Evolutionary conservation across 2,113 vertebrate genomes (phyloP).

Genomic region (Pachycephala philippinensis): DNA sequence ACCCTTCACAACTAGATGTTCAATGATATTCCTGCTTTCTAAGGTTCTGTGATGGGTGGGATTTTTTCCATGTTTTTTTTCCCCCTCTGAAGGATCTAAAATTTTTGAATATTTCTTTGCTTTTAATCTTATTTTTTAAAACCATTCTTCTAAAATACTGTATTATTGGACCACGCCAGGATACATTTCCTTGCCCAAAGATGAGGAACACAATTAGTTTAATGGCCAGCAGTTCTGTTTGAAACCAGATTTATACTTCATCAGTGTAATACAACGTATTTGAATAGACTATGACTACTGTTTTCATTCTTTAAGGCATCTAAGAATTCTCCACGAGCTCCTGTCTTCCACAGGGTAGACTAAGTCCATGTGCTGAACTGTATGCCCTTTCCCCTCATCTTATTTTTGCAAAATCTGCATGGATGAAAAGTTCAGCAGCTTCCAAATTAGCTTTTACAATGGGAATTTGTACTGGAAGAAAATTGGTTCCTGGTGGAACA

Average conservation of each 20-base stretch:
- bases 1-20: neutral
- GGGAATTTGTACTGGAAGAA: neutral
- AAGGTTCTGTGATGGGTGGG: neutral
- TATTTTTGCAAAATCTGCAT: neutral
- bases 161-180: neutral
- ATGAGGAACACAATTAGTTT: neutral
- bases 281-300: neutral
- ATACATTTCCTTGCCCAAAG: neutral
- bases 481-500: neutral
- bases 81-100: neutral
- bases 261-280: neutral
- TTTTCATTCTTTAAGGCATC: neutral
- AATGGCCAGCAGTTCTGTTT: neutral
- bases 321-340: neutral
- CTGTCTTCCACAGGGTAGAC: neutral
- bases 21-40: neutral
- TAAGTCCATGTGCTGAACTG: neutral
- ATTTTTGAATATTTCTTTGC: neutral
- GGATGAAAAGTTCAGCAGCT: neutral
- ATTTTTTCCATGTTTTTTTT: rapidly evolving
- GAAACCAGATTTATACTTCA: neutral
- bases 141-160: neutral
- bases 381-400: neutral
- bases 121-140: neutral
- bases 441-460: neutral